A percentile compares a stretch with the other conserved stretches of the same genome.
These are phyloP conservation scores for Brachionus paranguensis DNA, from an alignment of 1,140 invertebrate species.

Conservation along the genomic window DNA sequence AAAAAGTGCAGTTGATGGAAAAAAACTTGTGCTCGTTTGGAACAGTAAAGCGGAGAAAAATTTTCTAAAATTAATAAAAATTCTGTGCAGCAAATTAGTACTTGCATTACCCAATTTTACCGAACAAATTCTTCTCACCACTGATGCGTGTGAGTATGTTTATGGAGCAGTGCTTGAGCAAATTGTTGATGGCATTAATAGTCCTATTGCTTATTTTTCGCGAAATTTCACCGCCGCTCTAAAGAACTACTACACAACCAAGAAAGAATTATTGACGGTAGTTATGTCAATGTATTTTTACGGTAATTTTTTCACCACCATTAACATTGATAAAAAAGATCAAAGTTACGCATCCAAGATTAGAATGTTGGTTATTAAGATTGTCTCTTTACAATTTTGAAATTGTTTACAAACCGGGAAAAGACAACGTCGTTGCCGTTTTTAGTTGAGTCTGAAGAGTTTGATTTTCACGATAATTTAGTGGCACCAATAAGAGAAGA, in stretches of 20 bases:
- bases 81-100: neutral
- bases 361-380: neutral
- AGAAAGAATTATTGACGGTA: constrained; percentile 50
- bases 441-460: neutral
- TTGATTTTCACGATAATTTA: neutral
- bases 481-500: neutral
- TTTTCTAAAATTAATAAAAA: neutral
- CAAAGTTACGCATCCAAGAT: constrained; percentile 38
- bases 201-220: constrained; percentile 1
- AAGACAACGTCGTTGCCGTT: neutral
- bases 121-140: neutral
- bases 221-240: neutral
- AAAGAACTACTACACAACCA: constrained; percentile 46
- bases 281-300: constrained; percentile 55
- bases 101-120: constrained; percentile 8
- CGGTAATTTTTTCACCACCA: constrained; percentile 55
- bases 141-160: neutral
- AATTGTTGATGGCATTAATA: neutral
- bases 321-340: constrained; percentile 49
- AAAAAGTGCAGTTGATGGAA: neutral
- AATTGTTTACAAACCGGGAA: neutral
- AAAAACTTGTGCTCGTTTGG: neutral
- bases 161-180: constrained; percentile 16
- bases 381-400: neutral
- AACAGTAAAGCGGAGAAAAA: neutral